Base-by-base conservation (phyloP, 2,888 invertebrate genomes). In the Amiota minor region DNA sequence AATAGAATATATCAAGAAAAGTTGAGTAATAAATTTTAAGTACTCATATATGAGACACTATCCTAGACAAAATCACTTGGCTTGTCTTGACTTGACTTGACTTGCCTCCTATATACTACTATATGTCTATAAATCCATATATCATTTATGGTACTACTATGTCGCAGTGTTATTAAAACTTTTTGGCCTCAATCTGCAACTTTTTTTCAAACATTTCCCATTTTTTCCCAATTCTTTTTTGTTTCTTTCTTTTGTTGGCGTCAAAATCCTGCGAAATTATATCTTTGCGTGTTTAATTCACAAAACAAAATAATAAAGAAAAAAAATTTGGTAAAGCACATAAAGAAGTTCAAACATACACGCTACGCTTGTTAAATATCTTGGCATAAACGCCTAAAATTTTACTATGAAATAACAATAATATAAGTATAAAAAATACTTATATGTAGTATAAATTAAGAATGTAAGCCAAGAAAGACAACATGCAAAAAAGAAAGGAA, bases 11-110 rank as follows among this genome's bases (percentile, higher is more conserved):
- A 78, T 79, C 84, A 75, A 80, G 75, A 78, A 81, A 84, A 83
- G 71, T 77, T 77, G 77, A 81, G 85, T 78, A 83, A 86, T 83
- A 83, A 83, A 83, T 83, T 84, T 79, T 84, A 81, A 84, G 78
- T 83, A 82, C 83, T 77, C 85, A 77, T 74, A 64, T 78, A 77
- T 72, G 77, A 76, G 78, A 79, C 79, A 73, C 73, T 71, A 75
- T 67, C 62, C 72, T 45, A n/a, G 49, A 50, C 67, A 49, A 68
- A 14, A 50, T 14, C 9, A 35, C 35, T 35, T 35, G 35, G 2
- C 35, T 23, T 35, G 35, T 6, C 35, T 35, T 35, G 35, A 4
- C 35, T 35, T 35, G 6, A 35, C 3, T 23, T 23, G 23, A 1
- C 35, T 8, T 8, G 6, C 35, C 1, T 3, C 23, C 23, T 1